phyloP scores from a whole-genome alignment of 2,888 invertebrate genomes.

The Ceramica pisi region DNA sequence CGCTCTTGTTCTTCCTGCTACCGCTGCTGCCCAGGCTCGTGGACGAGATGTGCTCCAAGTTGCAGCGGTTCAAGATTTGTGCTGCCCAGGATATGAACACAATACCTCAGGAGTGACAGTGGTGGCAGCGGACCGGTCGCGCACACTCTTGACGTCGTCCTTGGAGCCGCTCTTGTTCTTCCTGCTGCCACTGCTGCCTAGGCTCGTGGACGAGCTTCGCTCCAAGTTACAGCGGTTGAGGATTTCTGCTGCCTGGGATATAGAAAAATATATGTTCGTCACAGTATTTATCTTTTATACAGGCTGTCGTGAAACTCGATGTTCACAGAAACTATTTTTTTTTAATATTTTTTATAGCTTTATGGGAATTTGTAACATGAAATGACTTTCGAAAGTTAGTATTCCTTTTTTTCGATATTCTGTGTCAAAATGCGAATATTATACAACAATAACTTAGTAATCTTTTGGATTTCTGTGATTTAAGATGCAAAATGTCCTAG shows the following conservation, averaged over 20 bases:
- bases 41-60: constrained; percentile 89
- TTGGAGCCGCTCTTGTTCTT: constrained; percentile 76
- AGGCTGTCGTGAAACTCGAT: no score
- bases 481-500: no score
- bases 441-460: no score
- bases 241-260: constrained; percentile 92
- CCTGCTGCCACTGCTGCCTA: constrained; percentile 86
- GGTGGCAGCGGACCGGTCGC: constrained; percentile 73
- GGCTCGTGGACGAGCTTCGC: constrained; percentile 87
- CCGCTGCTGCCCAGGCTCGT: constrained; percentile 86
- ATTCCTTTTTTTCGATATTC: constrained; percentile 22
- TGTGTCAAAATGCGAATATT: background rate
- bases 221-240: constrained; percentile 92
- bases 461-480: no score
- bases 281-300: background rate
- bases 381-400: background rate
- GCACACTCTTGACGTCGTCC: constrained; percentile 78
- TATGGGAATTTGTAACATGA: background rate
- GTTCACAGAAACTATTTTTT: no score
- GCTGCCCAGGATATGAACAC: constrained; percentile 88
- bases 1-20: constrained; percentile 80
- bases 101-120: constrained; percentile 89
- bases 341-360: no score
- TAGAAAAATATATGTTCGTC: background rate
- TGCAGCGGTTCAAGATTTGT: constrained; percentile 92